Evolutionary conservation across 2,797 vertebrate species (phyloP), one percentile per base, ranked within the genome.

Genomic region (Trachops cirrhosus): DNA sequence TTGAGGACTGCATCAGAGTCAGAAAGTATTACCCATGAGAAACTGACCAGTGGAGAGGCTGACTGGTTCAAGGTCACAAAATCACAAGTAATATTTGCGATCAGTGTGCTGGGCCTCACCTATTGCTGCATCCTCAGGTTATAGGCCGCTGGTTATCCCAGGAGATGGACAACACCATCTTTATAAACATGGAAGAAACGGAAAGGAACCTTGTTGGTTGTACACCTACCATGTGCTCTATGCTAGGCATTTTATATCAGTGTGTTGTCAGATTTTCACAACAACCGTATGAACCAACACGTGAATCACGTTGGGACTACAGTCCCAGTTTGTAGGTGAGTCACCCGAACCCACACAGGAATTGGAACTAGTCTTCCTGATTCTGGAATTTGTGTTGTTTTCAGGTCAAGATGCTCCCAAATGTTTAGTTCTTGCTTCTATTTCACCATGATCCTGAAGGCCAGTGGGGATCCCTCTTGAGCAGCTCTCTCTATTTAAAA

Each of bases 1-100:
- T 96, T 95, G 95, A 91, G 92, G 86, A 95, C 44, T 39, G 62
- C 54, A 3, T 89, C 59, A 44, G 91, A 90, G 93, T 80, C 77
- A 93, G 80, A 82, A 91, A 89, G 48, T 68, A 68, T 92, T 92
- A 80, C 37, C 68, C 89, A 21, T 34, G 59, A 93, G 75, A 77
- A 92, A 71, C 67, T 84, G 79, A 93, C 57, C 77, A 70, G 90
- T 44, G 64, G 80, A 91, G 57, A 93, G 59, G 44, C 21, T 22
- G 48, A 84, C 24, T 94, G 84, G 11, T 67, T 4, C 75, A 87
- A 94, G 79, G 50, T 92, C 77, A 92, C 80, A 92, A 41, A 89
- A 37, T 39, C 21, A 67, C 57, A 88, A 39, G 64, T 18, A 50
- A 54, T 24, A 34, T 57, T 18, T 9, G 32, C 59, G 62, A 54